Evolutionary conservation across 2,888 invertebrate genomes (phyloP), one percentile per base, ranked within the genome.

Genomic region (Amblyjoppa fuscipennis): DNA sequence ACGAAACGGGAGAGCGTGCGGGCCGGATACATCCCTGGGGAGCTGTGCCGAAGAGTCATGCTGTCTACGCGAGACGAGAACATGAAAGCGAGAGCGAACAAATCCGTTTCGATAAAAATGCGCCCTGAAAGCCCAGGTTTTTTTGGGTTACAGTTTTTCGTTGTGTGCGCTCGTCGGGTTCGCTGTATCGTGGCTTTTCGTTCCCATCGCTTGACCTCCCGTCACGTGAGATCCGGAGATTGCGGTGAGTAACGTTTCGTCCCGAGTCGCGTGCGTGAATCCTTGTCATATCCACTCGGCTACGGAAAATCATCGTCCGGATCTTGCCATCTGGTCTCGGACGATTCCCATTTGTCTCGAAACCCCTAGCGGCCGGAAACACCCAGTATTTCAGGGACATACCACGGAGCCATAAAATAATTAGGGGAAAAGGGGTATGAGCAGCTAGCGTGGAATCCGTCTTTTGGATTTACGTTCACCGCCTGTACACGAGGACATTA

Each of bases 101-200:
- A 88, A 87, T 88, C 85, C 84, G 82, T 86, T 87, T 78, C 87
- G 75, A 89, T 89, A 86, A 87, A 89, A 86, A 85, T 89, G 13
- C 84, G 76, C 85, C 51, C 78, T 53, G 28, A 75, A 73, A 45
- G 79, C 34, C 31, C 61, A 6, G 3, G 28, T 49, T 49, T 13
- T 25, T 59, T 28, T 9, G 0, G 11, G 25, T 28, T 28, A 41
- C 20, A 7, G 3, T 38, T 25, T 11, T 25, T 38, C 13, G 51
- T 31, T 34, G 31, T 51, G 28, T 7, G 20, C 3, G 7, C 20
- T 41, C 13, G 5, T 38, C 41, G 38, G 16, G 7, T 16, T 38
- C 38, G n/a, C n/a, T 56, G 56, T 9, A 25, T 11, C 11, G 41
- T 41, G 25, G 20, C 20, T 56, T 56, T 56, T 25, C 56, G 20